Conservation (phyloP, 2,797 vertebrate species). For the Philypnodon macrostomus region DNA sequence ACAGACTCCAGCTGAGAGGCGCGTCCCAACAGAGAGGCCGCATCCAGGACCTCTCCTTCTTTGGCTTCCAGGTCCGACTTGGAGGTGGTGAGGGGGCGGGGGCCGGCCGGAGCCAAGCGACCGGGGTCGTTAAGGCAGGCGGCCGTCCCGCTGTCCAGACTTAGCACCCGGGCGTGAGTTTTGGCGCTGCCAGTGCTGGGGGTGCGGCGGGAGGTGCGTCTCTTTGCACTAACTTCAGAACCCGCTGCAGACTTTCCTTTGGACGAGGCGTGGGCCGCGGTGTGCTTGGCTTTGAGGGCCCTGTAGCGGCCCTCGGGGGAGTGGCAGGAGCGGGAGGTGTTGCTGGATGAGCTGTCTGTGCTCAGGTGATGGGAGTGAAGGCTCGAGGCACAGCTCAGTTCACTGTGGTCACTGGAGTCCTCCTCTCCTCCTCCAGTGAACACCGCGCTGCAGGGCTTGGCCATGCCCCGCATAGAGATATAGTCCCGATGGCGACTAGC, state of each 20-base stretch:
- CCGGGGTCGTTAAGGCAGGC: constrained; percentile 91
- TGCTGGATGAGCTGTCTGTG: constrained; percentile 93
- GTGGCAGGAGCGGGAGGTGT: constrained; percentile 89
- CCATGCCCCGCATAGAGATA: constrained; percentile 82
- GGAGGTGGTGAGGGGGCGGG: constrained; percentile 93
- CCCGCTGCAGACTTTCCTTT: constrained; percentile 63
- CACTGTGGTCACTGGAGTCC: constrained; percentile 95
- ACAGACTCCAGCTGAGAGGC: constrained; percentile 98
- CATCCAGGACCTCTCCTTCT: constrained; percentile 98
- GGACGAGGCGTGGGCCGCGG: constrained; percentile 56
- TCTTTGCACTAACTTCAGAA: constrained; percentile 76
- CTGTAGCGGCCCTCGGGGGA: constrained; percentile 87
- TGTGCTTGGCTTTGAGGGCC: constrained; percentile 84
- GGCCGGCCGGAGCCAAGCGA: constrained; percentile 84
- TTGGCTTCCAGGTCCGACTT: constrained; percentile 99
- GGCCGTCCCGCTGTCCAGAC: constrained; percentile 91
- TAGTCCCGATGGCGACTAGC: constrained; percentile 91
- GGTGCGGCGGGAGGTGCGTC: constrained; percentile 84
- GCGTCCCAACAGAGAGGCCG: constrained; percentile 91
- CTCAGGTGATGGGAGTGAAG: constrained; percentile 92
- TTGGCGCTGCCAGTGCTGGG: constrained; percentile 89
- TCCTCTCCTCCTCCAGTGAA: constrained; percentile 85
- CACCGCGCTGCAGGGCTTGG: constrained; percentile 88
- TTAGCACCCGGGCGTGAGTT: constrained; percentile 91
- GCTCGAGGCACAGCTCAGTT: constrained; percentile 93